phyloP scores from a whole-genome alignment of 2,888 invertebrate genomes.

The Polia nebulosa region DNA sequence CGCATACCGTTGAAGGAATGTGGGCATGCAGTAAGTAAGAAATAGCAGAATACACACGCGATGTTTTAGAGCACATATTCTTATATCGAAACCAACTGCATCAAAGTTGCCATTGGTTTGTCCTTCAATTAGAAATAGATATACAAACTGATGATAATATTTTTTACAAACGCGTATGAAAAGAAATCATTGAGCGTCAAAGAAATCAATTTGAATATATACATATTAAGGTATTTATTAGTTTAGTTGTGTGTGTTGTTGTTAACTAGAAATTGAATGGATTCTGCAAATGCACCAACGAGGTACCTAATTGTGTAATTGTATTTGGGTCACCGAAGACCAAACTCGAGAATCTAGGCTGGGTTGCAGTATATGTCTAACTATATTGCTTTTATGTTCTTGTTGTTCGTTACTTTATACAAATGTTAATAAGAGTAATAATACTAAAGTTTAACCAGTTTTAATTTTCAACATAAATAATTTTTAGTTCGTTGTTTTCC shows the following conservation, averaged over 20 bases:
- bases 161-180: no score
- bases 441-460: constrained; percentile 11
- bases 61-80: neutral
- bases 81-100: constrained; percentile 31
- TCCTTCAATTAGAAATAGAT: constrained; percentile 66
- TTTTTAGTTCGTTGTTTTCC: neutral
- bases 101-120: constrained; percentile 71
- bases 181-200: no score
- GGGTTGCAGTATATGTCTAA: constrained; percentile 37
- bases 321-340: constrained; percentile 74
- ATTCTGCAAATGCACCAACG: constrained; percentile 64
- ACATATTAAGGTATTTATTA: no score
- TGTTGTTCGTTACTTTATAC: constrained; percentile 26
- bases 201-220: no score
- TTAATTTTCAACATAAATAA: neutral
- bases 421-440: constrained; percentile 43
- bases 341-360: constrained; percentile 64
- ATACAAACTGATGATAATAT: no score
- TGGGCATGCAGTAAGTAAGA: neutral
- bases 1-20: constrained; percentile 1
- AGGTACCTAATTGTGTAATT: constrained; percentile 74
- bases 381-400: constrained; percentile 48
- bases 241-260: no score
- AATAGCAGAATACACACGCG: neutral
- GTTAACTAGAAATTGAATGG: constrained; percentile 62